Evolutionary conservation across 2,113 vertebrate genomes (phyloP).

Genomic region (Eulemur macaco): DNA sequence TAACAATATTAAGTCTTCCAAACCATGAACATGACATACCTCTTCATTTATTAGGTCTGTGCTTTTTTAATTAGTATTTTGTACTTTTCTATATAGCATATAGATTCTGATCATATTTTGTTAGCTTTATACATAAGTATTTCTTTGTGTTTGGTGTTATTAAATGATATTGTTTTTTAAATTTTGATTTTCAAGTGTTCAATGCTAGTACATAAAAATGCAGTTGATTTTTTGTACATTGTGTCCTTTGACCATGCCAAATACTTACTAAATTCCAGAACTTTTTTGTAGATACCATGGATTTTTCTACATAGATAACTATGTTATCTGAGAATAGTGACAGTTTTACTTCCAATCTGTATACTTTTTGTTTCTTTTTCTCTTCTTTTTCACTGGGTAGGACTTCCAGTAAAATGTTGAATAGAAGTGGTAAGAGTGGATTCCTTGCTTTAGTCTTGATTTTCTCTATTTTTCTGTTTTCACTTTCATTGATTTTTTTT

Average conservation of each 20-base stretch:
- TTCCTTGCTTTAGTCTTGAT: not conserved
- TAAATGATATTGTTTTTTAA: not conserved
- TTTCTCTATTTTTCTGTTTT: not conserved
- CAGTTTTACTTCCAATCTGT: not conserved
- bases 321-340: not conserved
- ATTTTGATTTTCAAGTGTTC: not conserved
- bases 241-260: not conserved
- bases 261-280: not conserved
- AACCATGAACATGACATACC: not conserved
- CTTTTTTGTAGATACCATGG: not conserved
- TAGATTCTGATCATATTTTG: not conserved
- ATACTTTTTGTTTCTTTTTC: not conserved
- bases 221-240: not conserved
- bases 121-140: not conserved
- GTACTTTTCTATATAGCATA: not conserved
- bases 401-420: not conserved
- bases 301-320: conserved; percentile 18
- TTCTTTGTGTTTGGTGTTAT: not conserved
- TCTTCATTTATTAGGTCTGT: not conserved
- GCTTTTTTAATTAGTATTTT: not conserved
- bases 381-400: not conserved
- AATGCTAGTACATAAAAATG: not conserved
- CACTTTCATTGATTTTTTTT: not conserved
- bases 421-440: not conserved
- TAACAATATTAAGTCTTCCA: not conserved